Conservation (phyloP, 2,113 vertebrate genomes). For the Fregata magnificens region DNA sequence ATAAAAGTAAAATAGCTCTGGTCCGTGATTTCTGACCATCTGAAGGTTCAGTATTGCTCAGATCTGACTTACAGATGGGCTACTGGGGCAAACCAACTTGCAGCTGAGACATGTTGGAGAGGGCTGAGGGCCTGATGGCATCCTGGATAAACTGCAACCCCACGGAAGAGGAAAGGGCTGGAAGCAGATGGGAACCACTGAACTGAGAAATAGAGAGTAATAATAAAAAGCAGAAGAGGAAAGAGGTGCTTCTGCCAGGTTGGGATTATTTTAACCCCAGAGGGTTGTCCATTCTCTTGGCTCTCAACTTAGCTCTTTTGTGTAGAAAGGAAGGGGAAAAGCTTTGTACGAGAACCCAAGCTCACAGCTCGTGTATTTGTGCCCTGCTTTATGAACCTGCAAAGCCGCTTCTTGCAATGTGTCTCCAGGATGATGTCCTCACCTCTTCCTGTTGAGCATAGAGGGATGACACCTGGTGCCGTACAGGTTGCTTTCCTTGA, state of each 20-base stretch:
- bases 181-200: not conserved
- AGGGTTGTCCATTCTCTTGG: not conserved
- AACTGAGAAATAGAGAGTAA: not conserved
- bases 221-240: not conserved
- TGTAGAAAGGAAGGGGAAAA: not conserved
- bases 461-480: not conserved
- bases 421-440: not conserved
- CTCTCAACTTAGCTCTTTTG: not conserved
- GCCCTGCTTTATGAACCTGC: not conserved
- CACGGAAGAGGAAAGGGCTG: not conserved
- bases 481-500: not conserved
- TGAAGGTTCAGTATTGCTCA: not conserved
- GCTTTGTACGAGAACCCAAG: not conserved
- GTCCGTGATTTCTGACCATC: accelerated
- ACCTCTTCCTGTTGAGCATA: not conserved
- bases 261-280: not conserved
- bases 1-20: not conserved
- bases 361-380: not conserved
- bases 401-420: not conserved
- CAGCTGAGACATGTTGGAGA: not conserved
- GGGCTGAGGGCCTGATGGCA: not conserved
- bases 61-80: not conserved
- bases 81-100: not conserved
- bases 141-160: not conserved
- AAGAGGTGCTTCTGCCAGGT: not conserved